Conservation (phyloP, 2,888 invertebrate genomes). For the Nemapogon koenigi region DNA sequence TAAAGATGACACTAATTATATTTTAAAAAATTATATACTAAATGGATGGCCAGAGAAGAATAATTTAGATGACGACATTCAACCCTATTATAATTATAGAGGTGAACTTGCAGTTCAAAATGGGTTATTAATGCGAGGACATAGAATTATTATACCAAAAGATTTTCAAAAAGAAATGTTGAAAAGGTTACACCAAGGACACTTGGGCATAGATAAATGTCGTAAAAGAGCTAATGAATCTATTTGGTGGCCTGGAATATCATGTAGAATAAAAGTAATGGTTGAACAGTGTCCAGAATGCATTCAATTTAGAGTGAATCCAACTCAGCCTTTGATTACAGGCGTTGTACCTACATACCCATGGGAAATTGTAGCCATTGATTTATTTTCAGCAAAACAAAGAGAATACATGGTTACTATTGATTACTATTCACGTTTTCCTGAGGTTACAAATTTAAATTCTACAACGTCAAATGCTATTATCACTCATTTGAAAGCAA, state of each 20-base stretch:
- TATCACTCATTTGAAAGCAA: background rate
- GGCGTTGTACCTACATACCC: conserved; percentile 14
- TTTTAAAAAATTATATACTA: too few species aligned
- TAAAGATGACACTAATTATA: too few species aligned
- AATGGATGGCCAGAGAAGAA: background rate
- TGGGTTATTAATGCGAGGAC: too few species aligned
- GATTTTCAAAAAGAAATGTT: background rate
- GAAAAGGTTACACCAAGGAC: background rate
- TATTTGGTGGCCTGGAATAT: background rate
- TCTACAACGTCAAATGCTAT: background rate
- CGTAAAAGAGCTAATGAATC: background rate
- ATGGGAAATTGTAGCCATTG: conserved; percentile 16
- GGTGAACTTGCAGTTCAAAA: too few species aligned
- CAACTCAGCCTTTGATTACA: conserved; percentile 8
- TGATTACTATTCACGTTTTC: conserved; percentile 13
- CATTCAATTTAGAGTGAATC: background rate
- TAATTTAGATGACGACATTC: background rate
- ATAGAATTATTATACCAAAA: background rate
- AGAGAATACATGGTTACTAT: conserved; percentile 14
- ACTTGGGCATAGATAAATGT: background rate
- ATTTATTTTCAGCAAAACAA: conserved; percentile 15
- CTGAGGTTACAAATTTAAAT: conserved; percentile 11
- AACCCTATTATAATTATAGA: background rate
- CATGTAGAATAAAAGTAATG: background rate
- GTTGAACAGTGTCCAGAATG: background rate